A percentile compares a stretch with the other conserved stretches of the same genome.
These are phyloP conservation scores for Ametastegia equiseti DNA, from an alignment of 2,888 invertebrate species.

Conservation along the genomic window DNA sequence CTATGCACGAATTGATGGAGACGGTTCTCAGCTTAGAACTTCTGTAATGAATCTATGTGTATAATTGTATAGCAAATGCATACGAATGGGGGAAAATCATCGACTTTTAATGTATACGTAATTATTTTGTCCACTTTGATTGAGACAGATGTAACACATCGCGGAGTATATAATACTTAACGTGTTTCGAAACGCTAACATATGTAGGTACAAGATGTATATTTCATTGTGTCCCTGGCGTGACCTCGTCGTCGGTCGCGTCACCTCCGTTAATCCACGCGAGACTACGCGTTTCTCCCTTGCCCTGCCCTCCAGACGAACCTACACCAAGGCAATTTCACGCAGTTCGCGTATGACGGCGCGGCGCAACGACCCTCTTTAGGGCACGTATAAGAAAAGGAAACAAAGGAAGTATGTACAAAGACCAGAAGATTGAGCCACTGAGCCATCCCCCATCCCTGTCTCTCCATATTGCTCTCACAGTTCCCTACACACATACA, in stretches of 20 bases:
- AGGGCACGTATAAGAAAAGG: not conserved
- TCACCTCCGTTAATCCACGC: conserved; percentile 24
- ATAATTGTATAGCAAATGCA: no score
- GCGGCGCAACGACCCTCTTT: conserved; percentile 40
- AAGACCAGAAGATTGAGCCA: conserved; percentile 25
- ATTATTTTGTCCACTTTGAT: no score
- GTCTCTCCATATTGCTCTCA: not conserved
- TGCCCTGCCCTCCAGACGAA: no score
- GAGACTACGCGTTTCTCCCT: not conserved
- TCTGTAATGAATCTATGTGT: no score
- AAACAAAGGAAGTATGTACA: conserved; percentile 26
- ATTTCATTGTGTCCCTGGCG: conserved; percentile 13
- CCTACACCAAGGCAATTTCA: conserved; percentile 23
- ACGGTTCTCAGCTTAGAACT: no score
- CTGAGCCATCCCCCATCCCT: not conserved
- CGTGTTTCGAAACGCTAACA: no score
- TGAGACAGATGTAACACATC: not conserved
- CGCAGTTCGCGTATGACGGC: not conserved
- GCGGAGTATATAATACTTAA: not conserved
- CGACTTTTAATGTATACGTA: no score
- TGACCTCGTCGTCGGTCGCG: conserved; percentile 24
- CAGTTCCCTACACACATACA: not conserved
- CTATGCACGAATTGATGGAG: no score
- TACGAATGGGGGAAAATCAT: no score
- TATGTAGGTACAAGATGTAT: conserved; percentile 3